Percentiles rank a stretch among this genome's conserved stretches.
Evolutionary conservation across 2,888 invertebrate genomes (phyloP).

Genomic region (Trissonchulus latispiculum): DNA sequence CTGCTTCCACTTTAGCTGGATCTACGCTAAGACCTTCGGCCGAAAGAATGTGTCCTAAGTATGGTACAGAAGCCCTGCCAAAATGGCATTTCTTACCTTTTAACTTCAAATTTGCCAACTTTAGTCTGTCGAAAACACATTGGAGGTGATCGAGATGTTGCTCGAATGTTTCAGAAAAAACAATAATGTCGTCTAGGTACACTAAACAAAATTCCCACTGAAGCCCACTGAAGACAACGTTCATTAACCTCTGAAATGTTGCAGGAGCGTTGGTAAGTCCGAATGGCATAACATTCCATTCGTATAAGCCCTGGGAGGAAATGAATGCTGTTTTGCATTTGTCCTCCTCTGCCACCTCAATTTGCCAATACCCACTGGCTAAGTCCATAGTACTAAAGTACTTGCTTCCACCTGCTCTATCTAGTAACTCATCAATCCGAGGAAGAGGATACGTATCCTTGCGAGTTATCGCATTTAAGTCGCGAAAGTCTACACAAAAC

Average conservation of each 20-base stretch:
- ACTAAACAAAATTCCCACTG: slow-evolving; percentile 27
- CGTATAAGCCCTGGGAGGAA: slow-evolving; percentile 27
- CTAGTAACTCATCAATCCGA: slow-evolving; percentile 25
- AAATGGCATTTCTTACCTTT: slow-evolving; percentile 31
- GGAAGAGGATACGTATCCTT: slow-evolving; percentile 26
- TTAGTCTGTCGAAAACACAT: slow-evolving; percentile 28
- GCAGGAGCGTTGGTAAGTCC: slow-evolving; percentile 30
- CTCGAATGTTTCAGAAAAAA: slow-evolving; percentile 25
- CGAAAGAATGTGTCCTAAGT: slow-evolving; percentile 27
- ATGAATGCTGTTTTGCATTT: slow-evolving; percentile 32
- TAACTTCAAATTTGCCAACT: slow-evolving; percentile 28
- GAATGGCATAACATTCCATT: slow-evolving; percentile 30
- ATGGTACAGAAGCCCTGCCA: slow-evolving; percentile 21
- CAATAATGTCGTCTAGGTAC: slow-evolving; percentile 31
- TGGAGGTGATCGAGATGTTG: slow-evolving; percentile 26
- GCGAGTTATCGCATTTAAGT: slow-evolving; percentile 27
- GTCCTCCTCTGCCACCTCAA: slow-evolving; percentile 28
- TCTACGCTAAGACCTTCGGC: background rate
- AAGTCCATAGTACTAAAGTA: slow-evolving; percentile 28
- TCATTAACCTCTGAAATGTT: slow-evolving; percentile 31
- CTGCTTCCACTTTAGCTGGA: background rate
- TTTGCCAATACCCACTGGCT: slow-evolving; percentile 32
- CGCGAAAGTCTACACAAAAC: slow-evolving; percentile 31
- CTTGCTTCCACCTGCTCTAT: background rate
- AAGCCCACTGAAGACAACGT: slow-evolving; percentile 27